Evolutionary conservation across 2,797 vertebrate genomes (phyloP), one percentile per base, ranked within the genome.

Genomic region (Eremophila alpestris): DNA sequence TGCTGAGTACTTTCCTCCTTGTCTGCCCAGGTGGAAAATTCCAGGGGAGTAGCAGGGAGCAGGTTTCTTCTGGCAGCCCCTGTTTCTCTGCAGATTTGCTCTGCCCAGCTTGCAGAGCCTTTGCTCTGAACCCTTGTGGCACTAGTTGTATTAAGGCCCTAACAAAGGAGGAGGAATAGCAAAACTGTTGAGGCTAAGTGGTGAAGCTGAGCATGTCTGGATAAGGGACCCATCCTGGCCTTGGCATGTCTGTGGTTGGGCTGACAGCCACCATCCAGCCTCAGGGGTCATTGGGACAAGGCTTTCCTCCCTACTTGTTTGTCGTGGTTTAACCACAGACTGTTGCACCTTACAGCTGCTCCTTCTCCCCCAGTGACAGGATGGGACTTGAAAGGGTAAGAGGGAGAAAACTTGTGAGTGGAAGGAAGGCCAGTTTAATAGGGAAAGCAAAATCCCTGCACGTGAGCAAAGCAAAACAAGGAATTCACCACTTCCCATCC

Each of bases 361-460:
- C 16, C 20, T 38, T 27, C 8, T 21, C 12, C 41, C 22, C 16
- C 32, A 24, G 58, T 24, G 43, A 43, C 0, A 0, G 43, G 19
- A 20, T 32, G 32, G 20, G 32, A 17, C 29, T 3, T 7, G 13
- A 11, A 58, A 38, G 43, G 27, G 22, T 11, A 14, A 16, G 36
- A 26, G 26, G 36, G 36, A 51, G 32, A 63, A 63, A 38, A 20
- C 7, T 10, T 48, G 6, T 23, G 38, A 6, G 4, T 40, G 40
- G n/a, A 16, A 40, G 11, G 36, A 52, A 81, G 64, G n/a, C 23
- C n/a, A 52, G 4, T 69, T 41, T 8, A 64, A n/a, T 19, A 52
- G 23, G 26, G 19, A 58, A 67, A 46, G 26, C n/a, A 51, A 51
- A 74, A 80, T 24, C 8, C 3, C 2, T 36, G 26, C 32, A 5